Conservation (phyloP, 2,113 vertebrate species). For the Rynchops niger region DNA sequence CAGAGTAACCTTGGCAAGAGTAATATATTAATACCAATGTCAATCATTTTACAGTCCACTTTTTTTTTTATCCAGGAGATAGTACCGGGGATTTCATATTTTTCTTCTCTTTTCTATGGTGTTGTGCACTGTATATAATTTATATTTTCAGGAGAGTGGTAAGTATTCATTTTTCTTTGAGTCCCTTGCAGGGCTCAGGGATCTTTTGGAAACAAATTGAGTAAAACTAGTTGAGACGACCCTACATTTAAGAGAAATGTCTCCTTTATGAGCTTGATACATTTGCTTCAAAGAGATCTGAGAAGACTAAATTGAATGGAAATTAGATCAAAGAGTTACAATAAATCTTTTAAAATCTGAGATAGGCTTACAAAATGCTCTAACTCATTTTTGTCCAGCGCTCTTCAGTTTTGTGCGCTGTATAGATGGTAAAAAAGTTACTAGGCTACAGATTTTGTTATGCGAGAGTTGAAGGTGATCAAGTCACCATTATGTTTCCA, state of each 20-base stretch:
- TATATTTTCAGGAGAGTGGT: background rate
- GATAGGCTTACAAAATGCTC: background rate
- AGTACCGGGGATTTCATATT: background rate
- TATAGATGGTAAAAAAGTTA: background rate
- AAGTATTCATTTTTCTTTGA: background rate
- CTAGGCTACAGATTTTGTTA: background rate
- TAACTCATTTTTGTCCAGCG: background rate
- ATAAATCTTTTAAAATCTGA: rapidly evolving
- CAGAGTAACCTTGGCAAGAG: background rate
- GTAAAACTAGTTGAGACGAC: background rate
- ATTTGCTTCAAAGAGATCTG: background rate
- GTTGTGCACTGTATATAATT: background rate
- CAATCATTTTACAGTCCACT: background rate
- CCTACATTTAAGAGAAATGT: background rate
- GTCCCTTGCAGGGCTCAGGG: background rate
- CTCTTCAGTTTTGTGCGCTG: background rate
- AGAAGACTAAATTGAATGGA: background rate
- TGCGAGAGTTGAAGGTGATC: background rate
- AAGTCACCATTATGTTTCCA: background rate
- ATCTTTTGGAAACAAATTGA: background rate
- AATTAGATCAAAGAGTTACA: background rate
- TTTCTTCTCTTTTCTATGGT: background rate
- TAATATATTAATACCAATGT: background rate
- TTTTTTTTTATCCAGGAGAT: background rate
- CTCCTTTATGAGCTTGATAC: background rate